Base-by-base conservation (phyloP, 1,140 invertebrate genomes). In the Drosophila bocki region DNA sequence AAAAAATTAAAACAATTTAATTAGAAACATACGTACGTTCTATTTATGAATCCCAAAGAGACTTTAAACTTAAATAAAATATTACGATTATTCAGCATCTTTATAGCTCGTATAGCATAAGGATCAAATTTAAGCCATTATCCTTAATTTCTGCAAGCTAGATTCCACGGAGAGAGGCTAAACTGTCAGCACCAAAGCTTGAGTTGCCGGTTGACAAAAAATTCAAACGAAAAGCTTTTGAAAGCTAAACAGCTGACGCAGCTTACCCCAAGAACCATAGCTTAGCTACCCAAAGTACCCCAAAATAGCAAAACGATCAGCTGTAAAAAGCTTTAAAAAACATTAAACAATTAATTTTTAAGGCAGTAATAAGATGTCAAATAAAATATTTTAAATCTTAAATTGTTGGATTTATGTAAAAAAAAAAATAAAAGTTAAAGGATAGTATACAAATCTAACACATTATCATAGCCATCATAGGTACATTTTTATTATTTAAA, bases 161-260 rank as follows among this genome's bases (percentile, higher is more conserved):
- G 19, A 26, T 57, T n/a, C 13, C 19, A 32, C 3, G 17, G 6
- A 11, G 9, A 35, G 48, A 32, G 15, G 17, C 58, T 48, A 1
- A 62, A 17, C 7, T 62, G 47, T 19, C 59, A 50, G 6, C 47
- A 37, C 32, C 29, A 37, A 54, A 37, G 17, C 51, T 33, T 1
- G 7, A 61, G 13, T 26, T 51, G 17, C 26, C 56, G 33, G 19
- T 35, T 35, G 22, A n/a, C 59, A 5, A 7, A 12, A 51, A 39
- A 62, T 53, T 62, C 12, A 62, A 62, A 62, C 12, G 7, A 29
- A 53, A 62, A 62, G 59, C 47, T 62, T 13, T 3, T 12, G 7
- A 42, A 57, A 57, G 12, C 17, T 37, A 33, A 60, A 12, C 39
- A 59, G 57, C 57, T 48, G 53, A 39, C 15, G 5, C 8, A 37